Evolutionary conservation across 2,113 vertebrate genomes (phyloP).

Genomic region (Pantherophis guttatus): DNA sequence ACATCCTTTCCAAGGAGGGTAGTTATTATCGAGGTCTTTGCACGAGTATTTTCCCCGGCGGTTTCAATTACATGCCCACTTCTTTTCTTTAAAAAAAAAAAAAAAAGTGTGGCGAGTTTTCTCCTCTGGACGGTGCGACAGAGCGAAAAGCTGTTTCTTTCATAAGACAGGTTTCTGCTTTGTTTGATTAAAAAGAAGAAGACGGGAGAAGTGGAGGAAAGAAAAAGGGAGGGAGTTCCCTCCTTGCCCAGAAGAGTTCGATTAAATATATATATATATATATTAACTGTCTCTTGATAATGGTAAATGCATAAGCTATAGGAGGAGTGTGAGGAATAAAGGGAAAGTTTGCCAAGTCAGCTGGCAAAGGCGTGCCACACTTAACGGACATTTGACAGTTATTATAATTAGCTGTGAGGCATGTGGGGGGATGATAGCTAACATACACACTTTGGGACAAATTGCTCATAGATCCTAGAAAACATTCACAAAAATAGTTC

Average conservation of each 20-base stretch:
- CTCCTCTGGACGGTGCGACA: slow-evolving; percentile 54
- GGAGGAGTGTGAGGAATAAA: slow-evolving; percentile 66
- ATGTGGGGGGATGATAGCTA: slow-evolving; percentile 30
- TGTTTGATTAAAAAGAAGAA: slow-evolving; percentile 70
- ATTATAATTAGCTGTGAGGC: slow-evolving; percentile 75
- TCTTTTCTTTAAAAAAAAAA: slow-evolving; percentile 13
- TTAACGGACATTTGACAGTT: slow-evolving; percentile 83
- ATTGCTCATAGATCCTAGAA: slow-evolving; percentile 71
- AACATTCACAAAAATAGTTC: slow-evolving; percentile 70
- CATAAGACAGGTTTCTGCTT: slow-evolving; percentile 64
- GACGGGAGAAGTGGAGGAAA: slow-evolving; percentile 52
- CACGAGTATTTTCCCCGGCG: slow-evolving; percentile 49
- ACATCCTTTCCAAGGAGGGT: background rate
- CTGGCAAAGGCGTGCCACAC: slow-evolving; percentile 66
- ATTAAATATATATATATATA: background rate
- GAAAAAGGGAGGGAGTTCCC: background rate
- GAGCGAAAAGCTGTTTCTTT: slow-evolving; percentile 53
- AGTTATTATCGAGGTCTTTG: slow-evolving; percentile 14
- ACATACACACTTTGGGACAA: slow-evolving; percentile 72
- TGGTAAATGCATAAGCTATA: slow-evolving; percentile 64
- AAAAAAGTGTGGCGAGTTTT: slow-evolving; percentile 20
- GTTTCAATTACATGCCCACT: slow-evolving; percentile 10
- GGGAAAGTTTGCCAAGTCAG: slow-evolving; percentile 82
- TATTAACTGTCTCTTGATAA: slow-evolving; percentile 63
- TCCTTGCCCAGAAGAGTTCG: background rate